Evolutionary conservation across 2,113 vertebrate genomes (phyloP).

Genomic region (Ictalurus punctatus): DNA sequence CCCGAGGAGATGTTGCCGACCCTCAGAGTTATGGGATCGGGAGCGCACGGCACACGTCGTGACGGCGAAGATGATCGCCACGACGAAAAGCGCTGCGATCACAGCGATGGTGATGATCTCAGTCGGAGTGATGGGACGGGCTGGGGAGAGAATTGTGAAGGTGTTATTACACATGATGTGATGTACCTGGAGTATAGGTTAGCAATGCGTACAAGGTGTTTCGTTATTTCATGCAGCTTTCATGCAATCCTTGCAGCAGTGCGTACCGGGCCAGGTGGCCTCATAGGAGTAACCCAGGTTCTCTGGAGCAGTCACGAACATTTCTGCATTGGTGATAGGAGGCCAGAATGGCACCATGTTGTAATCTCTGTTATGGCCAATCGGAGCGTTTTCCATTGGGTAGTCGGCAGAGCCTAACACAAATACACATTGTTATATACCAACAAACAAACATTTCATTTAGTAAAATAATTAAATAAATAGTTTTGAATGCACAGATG

Average conservation of each 20-base stretch:
- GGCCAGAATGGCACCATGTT: conserved; percentile 99
- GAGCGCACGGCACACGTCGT: conserved; percentile 77
- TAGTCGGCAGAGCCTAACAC: conserved; percentile 78
- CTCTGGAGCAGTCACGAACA: conserved; percentile 89
- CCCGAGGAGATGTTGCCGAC: conserved; percentile 85
- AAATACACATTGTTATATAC: conserved; percentile 2
- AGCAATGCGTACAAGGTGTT: not conserved
- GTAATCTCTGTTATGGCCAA: conserved; percentile 91
- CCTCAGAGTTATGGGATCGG: conserved; percentile 75
- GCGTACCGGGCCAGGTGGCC: conserved; percentile 88
- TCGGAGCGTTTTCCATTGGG: conserved; percentile 92
- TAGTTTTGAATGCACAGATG: not conserved
- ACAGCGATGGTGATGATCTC: conserved; percentile 89
- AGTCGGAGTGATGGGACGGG: conserved; percentile 75
- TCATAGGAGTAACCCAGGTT: conserved; percentile 93
- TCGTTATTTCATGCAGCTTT: not conserved
- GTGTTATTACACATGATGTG: not conserved
- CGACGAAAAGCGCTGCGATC: conserved; percentile 79
- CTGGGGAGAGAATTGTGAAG: conserved; percentile 63
- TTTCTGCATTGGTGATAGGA: conserved; percentile 88
- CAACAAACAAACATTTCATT: not conserved
- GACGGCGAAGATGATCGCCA: conserved; percentile 80
- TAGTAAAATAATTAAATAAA: no score
- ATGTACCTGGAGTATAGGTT: not conserved
- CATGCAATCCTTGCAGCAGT: not conserved